These are phyloP conservation scores for Tautogolabrus adspersus DNA, from an alignment of 2,113 vertebrate species.

Conservation along the genomic window DNA sequence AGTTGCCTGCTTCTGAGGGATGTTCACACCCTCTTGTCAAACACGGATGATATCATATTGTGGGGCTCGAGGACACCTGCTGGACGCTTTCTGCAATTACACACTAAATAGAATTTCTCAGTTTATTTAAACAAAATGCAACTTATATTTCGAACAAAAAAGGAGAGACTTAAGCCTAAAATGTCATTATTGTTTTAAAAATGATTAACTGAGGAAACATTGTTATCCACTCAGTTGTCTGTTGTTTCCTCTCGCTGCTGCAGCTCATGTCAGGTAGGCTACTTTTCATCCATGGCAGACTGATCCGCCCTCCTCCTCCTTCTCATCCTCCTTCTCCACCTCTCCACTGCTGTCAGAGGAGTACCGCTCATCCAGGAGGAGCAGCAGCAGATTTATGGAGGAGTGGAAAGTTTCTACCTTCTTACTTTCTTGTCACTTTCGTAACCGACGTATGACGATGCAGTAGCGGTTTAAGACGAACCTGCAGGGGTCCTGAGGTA, in stretches of 20 bases:
- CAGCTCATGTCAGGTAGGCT: not conserved
- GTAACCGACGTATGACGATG: conserved; percentile 3
- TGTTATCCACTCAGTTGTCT: not conserved
- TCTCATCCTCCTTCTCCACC: conserved; percentile 4
- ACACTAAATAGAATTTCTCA: not conserved
- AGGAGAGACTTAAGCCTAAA: not conserved
- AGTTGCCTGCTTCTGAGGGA: not conserved
- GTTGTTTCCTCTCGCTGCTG: not conserved
- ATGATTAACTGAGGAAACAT: not conserved
- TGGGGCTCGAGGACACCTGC: conserved; percentile 48
- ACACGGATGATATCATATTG: conserved; percentile 6
- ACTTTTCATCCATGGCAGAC: conserved; percentile 9
- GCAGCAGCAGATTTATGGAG: conserved; percentile 26
- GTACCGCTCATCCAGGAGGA: conserved; percentile 35
- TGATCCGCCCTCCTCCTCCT: conserved; percentile 20
- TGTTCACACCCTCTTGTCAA: conserved; percentile 63
- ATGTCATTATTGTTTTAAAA: too few species aligned
- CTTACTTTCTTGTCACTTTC: not conserved
- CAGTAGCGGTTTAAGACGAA: not conserved
- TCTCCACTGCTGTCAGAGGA: conserved; percentile 9
- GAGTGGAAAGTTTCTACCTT: conserved; percentile 7
- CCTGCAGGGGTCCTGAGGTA: conserved; percentile 35
- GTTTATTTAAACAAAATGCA: not conserved
- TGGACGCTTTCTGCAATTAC: conserved; percentile 39
- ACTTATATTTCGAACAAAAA: too few species aligned